Conservation (phyloP, 2,797 vertebrate genomes). For the Characodon lateralis region DNA sequence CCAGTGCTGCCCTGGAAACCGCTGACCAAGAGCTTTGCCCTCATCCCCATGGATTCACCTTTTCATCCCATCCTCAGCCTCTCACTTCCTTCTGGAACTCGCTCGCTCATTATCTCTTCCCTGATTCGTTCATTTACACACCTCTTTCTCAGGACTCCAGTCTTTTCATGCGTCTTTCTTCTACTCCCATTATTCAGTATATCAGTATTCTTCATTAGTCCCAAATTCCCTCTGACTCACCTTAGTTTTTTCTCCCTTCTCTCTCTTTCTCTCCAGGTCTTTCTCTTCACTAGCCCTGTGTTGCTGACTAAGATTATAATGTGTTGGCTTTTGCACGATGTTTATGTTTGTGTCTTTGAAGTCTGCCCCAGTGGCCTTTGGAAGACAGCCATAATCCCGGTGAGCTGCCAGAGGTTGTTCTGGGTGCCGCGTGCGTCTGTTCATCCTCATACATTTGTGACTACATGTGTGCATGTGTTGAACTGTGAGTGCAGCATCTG, state of each 20-base stretch:
- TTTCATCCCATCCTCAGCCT: slow-evolving; percentile 64
- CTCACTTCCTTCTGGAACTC: slow-evolving; percentile 60
- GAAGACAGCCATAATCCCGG: slow-evolving; percentile 70
- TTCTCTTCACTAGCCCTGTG: slow-evolving; percentile 35
- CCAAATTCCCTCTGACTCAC: slow-evolving; percentile 61
- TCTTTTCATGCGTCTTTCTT: slow-evolving; percentile 66
- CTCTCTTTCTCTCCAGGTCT: slow-evolving; percentile 25
- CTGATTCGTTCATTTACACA: slow-evolving; percentile 53
- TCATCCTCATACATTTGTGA: slow-evolving; percentile 63
- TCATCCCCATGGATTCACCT: slow-evolving; percentile 73
- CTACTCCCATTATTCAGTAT: slow-evolving; percentile 62
- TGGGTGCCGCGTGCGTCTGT: slow-evolving; percentile 33
- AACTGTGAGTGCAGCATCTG: slow-evolving; percentile 44
- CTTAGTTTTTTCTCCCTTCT: slow-evolving; percentile 35
- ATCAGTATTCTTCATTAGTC: slow-evolving; percentile 74
- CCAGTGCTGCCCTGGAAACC: slow-evolving; percentile 74
- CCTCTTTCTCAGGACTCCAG: slow-evolving; percentile 46
- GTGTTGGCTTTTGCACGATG: slow-evolving; percentile 67
- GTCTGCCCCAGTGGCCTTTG: slow-evolving; percentile 68
- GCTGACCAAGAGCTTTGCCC: slow-evolving; percentile 79
- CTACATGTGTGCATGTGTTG: slow-evolving; percentile 55
- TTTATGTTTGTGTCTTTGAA: slow-evolving; percentile 77
- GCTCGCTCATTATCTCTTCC: slow-evolving; percentile 63
- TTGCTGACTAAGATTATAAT: slow-evolving; percentile 75
- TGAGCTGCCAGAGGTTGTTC: slow-evolving; percentile 55